phyloP scores from a whole-genome alignment of 1,140 invertebrate species.

The Orius insidiosus region DNA sequence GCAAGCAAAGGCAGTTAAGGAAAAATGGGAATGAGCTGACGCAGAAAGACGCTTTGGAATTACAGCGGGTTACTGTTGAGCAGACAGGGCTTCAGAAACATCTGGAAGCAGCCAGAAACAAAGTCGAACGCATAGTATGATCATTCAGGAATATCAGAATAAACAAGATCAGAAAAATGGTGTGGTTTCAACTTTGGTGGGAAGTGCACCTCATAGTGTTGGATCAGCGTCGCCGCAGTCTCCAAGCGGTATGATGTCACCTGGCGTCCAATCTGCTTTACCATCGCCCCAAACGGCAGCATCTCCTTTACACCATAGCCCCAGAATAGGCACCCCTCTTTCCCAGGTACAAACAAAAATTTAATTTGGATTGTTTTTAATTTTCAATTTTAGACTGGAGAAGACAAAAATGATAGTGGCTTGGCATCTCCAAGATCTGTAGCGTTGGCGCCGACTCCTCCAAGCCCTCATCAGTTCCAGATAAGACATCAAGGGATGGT shows the following conservation, averaged over 20 bases:
- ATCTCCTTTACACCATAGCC: conserved; percentile 38
- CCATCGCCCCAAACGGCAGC: conserved; percentile 24
- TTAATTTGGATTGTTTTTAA: not conserved
- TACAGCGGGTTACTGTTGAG: conserved; percentile 63
- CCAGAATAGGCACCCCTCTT: conserved; percentile 39
- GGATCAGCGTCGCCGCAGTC: conserved; percentile 16
- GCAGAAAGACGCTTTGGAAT: conserved; percentile 59
- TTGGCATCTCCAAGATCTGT: conserved; percentile 11
- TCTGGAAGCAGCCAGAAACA: conserved; percentile 64
- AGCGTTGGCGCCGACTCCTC: conserved; percentile 11
- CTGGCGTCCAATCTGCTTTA: conserved; percentile 22
- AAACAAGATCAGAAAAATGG: conserved; percentile 25
- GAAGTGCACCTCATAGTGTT: not conserved
- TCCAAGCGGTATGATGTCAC: conserved; percentile 14
- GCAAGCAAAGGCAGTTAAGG: conserved; percentile 69
- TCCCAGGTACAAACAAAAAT: conserved; percentile 31
- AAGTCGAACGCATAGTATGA: conserved; percentile 52
- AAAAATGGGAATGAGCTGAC: conserved; percentile 69
- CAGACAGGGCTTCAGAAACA: conserved; percentile 71
- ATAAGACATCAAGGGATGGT: conserved; percentile 20
- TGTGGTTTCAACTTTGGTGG: not conserved
- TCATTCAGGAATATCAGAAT: conserved; percentile 40
- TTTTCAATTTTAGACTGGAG: conserved; percentile 6
- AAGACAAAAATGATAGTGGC: conserved; percentile 15
- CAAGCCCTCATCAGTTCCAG: conserved; percentile 15